Base-by-base conservation (phyloP, 2,113 vertebrate species). In the Chaetodon trifascialis region DNA sequence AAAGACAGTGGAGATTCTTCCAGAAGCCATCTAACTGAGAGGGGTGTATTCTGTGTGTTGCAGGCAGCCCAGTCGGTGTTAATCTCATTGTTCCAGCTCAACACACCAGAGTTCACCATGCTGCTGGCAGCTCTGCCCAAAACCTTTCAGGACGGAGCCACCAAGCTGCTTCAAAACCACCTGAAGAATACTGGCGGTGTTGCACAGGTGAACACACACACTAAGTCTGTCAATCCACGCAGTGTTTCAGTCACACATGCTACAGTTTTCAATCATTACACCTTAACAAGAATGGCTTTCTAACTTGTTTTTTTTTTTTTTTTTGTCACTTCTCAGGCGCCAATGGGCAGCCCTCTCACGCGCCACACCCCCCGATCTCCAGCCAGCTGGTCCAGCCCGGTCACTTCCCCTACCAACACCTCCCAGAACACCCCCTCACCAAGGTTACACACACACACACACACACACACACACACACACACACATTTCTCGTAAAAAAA, bases 51-150 rank as follows among this genome's bases (percentile, higher is more conserved):
- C 23, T 92, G 46, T 76, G 42, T 86, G 59, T 90, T 73, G 4
- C 90, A 99, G 98, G 97, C 98, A 62, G 98, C 98, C 3, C 98
- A 99, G 89, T 96, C 96, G 56, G 98, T 99, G 92, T 94, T 99
- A 66, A 99, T 99, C 90, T 94, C 97, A 7, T 93, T 99, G 89
- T 99, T 99, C 95, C 97, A 99, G 93, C 96, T 99, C 83, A 99
- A 99, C 92, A 99, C 98, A 44, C 97, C 98, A 71, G 98, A 99
- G 95, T 99, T 99, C 94, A 99, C 97, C 88, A 99, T 99, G 98
- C 93, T 99, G 7, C 93, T 99, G 92, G 97, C 96, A 89, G 97
- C 97, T 94, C 95, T 99, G 91, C 98, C 98, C 92, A 99, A 99
- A 96, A 97, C 97, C 73, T 99, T 99, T 91, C 98, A 99, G 91